Evolutionary conservation across 64 coral and sea anemone species (phyloP).

Genomic region (Stylophora pistillata): DNA sequence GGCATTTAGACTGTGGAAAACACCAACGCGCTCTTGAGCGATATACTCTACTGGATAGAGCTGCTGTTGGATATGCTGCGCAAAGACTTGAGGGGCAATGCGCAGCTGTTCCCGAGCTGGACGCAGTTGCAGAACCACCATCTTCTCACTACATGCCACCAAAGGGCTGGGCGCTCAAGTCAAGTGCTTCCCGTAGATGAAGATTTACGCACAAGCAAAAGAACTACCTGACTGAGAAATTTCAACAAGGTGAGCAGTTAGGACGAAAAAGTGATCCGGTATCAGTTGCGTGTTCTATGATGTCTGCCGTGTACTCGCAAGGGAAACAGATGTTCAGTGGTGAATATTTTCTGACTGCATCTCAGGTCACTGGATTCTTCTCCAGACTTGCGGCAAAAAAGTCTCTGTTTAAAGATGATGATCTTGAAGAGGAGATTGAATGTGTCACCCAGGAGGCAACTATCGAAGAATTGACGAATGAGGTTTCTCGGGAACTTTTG

Average conservation of each 20-base stretch:
- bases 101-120: conserved; percentile 39
- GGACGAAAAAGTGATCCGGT: conserved; percentile 76
- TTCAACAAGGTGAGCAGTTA: conserved; percentile 79
- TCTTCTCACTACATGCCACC: conserved; percentile 31
- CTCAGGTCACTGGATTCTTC: conserved; percentile 75
- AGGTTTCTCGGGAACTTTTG: conserved; percentile 58
- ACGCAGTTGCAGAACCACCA: conserved; percentile 36
- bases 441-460: conserved; percentile 59
- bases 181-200: too few species aligned
- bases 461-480: conserved; percentile 69
- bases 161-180: too few species aligned
- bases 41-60: conserved; percentile 68
- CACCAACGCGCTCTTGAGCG: too few species aligned
- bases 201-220: too few species aligned
- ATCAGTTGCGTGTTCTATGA: conserved; percentile 74
- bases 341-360: too few species aligned
- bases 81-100: conserved; percentile 67
- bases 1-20: too few species aligned
- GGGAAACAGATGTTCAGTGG: too few species aligned
- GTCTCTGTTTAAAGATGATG: conserved; percentile 47
- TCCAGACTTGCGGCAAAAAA: conserved; percentile 74
- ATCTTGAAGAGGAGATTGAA: conserved; percentile 36
- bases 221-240: conserved; percentile 70
- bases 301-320: conserved; percentile 66
- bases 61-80: conserved; percentile 63